Evolutionary conservation across 2,888 invertebrate genomes (phyloP), one percentile per base, ranked within the genome.

Genomic region (Rhagonycha lutea): DNA sequence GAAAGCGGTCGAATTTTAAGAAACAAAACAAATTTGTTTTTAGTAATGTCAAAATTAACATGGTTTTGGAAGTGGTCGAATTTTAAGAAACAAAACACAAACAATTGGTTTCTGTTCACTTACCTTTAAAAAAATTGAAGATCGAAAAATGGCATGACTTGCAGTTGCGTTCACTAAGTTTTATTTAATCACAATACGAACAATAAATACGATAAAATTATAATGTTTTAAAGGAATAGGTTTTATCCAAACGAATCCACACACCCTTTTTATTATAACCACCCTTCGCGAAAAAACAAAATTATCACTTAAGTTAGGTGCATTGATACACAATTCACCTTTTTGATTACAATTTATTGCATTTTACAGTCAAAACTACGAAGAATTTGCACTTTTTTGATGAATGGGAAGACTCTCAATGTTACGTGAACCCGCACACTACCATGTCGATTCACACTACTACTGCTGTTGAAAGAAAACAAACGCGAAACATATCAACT

Each of bases 391-490:
- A 79, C 70, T 78, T 80, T 81, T 79, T 80, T 79, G 47, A 47
- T 77, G 77, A 75, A 78, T 78, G 80, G 81, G 82, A 83, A 83
- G 83, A 84, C 84, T 83, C 83, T 84, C 83, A 83, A 47, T n/a
- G 47, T 47, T 47, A 47, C 47, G 47, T n/a, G 47, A 47, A 47
- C 47, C n/a, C 47, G 47, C 47, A 47, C 47, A 47, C 47, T 47
- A 82, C 81, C 77, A 78, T 81, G 81, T 80, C 79, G 79, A 79
- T 81, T 80, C 79, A 80, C 80, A 79, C 78, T 81, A 82, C 78
- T 81, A 82, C 82, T 83, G 81, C 83, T 82, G 83, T 82, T 82
- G 63, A 83, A 83, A 83, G 84, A 84, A 84, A 84, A 83, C 82
- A 77, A 77, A 74, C 69, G 28, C 68, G 28, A 68, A 73, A 61